These are phyloP conservation scores for Lemur catta DNA, from an alignment of 2,797 vertebrate species.

Conservation along the genomic window DNA sequence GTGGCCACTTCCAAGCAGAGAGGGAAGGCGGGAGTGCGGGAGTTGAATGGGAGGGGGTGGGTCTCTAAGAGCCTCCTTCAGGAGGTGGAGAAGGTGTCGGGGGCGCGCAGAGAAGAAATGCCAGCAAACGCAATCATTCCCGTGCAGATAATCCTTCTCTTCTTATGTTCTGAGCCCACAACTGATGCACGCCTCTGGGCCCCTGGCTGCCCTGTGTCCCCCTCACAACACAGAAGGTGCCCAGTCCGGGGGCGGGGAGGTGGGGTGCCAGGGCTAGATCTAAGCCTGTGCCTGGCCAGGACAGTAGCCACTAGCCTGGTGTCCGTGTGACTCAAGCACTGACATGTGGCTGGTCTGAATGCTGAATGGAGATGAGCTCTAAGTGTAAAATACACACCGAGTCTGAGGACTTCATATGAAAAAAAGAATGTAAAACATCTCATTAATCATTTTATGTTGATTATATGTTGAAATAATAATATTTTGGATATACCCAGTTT, in stretches of 20 bases:
- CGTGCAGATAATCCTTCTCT: neutral
- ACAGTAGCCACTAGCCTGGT: rapidly evolving
- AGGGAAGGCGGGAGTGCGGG: neutral
- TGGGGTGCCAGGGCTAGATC: neutral
- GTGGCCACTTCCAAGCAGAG: neutral
- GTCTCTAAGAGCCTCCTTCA: neutral
- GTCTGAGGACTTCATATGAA: neutral
- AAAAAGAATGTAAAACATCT: neutral
- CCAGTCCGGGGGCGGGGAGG: too few relatives aligned
- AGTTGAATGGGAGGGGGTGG: neutral
- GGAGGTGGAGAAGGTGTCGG: neutral
- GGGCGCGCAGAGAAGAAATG: neutral
- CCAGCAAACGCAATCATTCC: neutral
- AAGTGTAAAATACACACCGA: neutral
- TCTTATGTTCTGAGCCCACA: neutral
- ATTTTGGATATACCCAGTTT: neutral
- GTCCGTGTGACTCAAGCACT: neutral
- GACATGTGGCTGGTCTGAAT: neutral
- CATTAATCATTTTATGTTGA: neutral
- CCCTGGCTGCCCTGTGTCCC: neutral
- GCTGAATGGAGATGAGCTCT: neutral
- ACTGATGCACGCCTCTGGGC: neutral
- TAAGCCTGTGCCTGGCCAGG: neutral
- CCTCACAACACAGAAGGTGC: neutral
- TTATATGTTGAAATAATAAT: neutral